A percentile compares a stretch with the other conserved stretches of the same genome.
Conservation (phyloP, 92 coral and sea anemone genomes). For the Meandrina meandrites region DNA sequence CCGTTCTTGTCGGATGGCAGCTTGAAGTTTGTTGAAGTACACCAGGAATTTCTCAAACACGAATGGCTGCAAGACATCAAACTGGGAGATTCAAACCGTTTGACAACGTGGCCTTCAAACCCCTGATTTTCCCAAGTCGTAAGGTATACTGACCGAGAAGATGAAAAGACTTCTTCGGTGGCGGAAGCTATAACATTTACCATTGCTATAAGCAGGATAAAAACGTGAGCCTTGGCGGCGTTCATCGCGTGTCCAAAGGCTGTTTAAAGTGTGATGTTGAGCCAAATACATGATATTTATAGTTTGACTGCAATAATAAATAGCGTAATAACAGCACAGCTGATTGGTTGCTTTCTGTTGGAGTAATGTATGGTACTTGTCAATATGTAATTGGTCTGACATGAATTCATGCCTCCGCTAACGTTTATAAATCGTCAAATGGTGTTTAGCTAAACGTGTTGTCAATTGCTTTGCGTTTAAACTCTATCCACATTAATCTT, state of each 20-base stretch:
- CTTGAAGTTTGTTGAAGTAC: neutral
- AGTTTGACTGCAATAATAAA: too few relatives aligned
- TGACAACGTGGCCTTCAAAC: neutral
- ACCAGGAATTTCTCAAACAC: neutral
- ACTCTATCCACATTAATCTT: too few relatives aligned
- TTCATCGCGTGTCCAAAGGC: neutral
- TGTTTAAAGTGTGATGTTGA: neutral
- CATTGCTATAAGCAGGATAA: neutral
- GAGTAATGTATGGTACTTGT: too few relatives aligned
- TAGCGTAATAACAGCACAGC: too few relatives aligned
- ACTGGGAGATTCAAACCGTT: neutral
- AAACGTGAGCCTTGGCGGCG: neutral
- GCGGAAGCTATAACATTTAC: neutral
- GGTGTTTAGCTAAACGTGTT: too few relatives aligned
- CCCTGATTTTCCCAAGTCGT: neutral
- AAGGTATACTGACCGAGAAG: neutral
- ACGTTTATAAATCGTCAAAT: too few relatives aligned
- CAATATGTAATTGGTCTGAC: too few relatives aligned
- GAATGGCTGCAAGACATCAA: neutral
- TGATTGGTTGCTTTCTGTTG: too few relatives aligned
- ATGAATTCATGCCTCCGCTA: too few relatives aligned
- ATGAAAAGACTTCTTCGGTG: neutral
- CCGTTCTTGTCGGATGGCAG: neutral
- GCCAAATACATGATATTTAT: neutral
- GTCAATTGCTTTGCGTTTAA: too few relatives aligned